Base-by-base conservation (phyloP, 2,888 invertebrate genomes). In the Saturnia pavonia region DNA sequence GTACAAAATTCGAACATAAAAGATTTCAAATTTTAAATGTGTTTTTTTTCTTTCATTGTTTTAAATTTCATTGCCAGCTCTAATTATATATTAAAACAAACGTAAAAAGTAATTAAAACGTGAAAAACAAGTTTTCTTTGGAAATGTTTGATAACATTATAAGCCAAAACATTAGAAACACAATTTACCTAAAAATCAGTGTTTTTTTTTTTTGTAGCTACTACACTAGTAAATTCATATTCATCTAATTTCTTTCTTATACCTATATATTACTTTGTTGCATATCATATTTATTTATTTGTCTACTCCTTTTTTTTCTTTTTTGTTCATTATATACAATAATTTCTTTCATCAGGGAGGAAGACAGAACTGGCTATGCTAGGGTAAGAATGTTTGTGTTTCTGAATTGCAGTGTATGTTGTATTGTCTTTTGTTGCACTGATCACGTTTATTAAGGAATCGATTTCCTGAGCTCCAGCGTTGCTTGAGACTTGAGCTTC, bases 301-400 rank as follows among this genome's bases (percentile, higher is more conserved):
- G 42, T 78, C 74, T 76, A 51, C 79, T 78, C 78, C 79, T 75
- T 81, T 77, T 75, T 76, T 77, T 72, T 77, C 71, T 72, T 75
- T 79, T 81, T 74, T 75, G 74, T 77, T 75, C 70, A 73, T 77
- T 82, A 83, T 85, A 83, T 84, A 84, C 85, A 84, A 76, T 82
- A 84, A 90, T 93, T 93, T 93, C 88, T 91, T 93, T 94, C 91
- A 94, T 93, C 93, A 94, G 94, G 94, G 94, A 94, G 93, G 94
- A 93, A 90, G 94, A 94, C 91, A 92, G 91, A 89, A 89, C 90
- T 89, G 94, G 94, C 91, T 94, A 90, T 94, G 92, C 85, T 91
- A 93, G 94, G 94, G 94, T 94, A 94, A 94, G 94, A 88, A 78
- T 84, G 65, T 65, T 65, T 65, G 89, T 90, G 91, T 92, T 91